Evolutionary conservation across 2,888 invertebrate species (phyloP).

Genomic region (Belgica antarctica): DNA sequence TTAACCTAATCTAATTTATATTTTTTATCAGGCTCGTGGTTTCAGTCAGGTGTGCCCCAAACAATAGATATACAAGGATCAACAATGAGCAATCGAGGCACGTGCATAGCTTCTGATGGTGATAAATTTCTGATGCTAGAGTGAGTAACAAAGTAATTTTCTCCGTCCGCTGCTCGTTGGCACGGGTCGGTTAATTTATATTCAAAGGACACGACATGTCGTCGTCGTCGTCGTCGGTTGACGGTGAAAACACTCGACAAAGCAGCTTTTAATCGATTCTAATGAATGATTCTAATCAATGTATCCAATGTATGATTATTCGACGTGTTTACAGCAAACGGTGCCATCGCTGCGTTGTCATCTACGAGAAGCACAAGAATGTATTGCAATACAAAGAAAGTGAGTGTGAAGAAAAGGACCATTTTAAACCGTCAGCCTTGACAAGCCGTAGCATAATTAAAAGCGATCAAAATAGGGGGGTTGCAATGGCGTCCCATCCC

Average conservation of each 20-base stretch:
- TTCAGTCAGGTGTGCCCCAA: constrained; percentile 84
- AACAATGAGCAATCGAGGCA: constrained; percentile 79
- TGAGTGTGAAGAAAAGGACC: constrained; percentile 68
- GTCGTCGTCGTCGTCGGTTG: not conserved
- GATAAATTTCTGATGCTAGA: constrained; percentile 87
- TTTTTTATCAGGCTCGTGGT: too few species aligned
- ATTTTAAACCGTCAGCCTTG: constrained; percentile 57
- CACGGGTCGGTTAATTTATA: too few species aligned
- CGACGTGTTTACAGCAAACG: constrained; percentile 67
- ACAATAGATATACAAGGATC: constrained; percentile 80
- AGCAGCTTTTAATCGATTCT: not conserved
- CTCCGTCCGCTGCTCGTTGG: not conserved
- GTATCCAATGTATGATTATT: too few species aligned
- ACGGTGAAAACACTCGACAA: not conserved
- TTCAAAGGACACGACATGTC: too few species aligned
- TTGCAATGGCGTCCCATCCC: constrained; percentile 52
- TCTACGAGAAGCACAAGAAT: constrained; percentile 92
- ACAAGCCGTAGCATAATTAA: constrained; percentile 57
- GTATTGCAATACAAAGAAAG: constrained; percentile 97
- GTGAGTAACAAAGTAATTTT: constrained; percentile 61
- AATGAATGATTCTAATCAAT: constrained; percentile 18
- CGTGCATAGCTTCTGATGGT: constrained; percentile 78
- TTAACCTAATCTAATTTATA: too few species aligned
- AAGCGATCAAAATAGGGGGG: constrained; percentile 56
- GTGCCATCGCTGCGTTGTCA: constrained; percentile 91